These are phyloP conservation scores for Zygogramma bicolorata DNA, from an alignment of 2,888 invertebrate genomes.

Conservation along the genomic window DNA sequence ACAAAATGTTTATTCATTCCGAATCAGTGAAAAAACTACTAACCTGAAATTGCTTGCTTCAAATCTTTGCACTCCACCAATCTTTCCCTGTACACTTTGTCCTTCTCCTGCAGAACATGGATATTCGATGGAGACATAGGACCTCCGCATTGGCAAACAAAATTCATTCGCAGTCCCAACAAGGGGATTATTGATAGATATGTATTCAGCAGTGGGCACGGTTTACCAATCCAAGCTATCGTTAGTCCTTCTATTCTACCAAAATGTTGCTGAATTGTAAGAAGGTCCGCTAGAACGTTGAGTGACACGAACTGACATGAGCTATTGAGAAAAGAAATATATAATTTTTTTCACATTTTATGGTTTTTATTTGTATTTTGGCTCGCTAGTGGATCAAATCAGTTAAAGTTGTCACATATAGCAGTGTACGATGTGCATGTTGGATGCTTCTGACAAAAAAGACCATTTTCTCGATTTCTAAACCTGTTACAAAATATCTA, in stretches of 20 bases:
- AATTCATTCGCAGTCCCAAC: conserved; percentile 29
- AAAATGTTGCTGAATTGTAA: conserved; percentile 34
- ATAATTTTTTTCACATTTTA: not conserved
- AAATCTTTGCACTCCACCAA: conserved; percentile 23
- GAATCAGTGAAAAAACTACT: too few species aligned
- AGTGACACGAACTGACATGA: conserved; percentile 28
- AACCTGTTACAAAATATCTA: too few species aligned
- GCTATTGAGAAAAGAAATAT: conserved; percentile 12
- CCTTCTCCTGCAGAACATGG: conserved; percentile 11
- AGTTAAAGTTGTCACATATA: too few species aligned
- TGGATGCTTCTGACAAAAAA: too few species aligned
- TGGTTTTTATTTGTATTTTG: not conserved
- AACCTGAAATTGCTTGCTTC: conserved; percentile 20
- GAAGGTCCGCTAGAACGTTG: conserved; percentile 27
- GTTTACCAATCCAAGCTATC: conserved; percentile 30
- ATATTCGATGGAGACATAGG: conserved; percentile 28
- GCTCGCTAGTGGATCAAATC: not conserved
- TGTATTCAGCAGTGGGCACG: conserved; percentile 30
- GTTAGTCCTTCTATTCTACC: conserved; percentile 25
- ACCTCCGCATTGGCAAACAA: conserved; percentile 23
- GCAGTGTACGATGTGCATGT: too few species aligned
- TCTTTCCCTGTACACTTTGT: conserved; percentile 12
- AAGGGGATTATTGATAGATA: conserved; percentile 29
- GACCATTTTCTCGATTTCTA: too few species aligned
- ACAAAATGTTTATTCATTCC: too few species aligned